Percentiles rank a stretch among this genome's conserved stretches.
Evolutionary conservation across 2,888 invertebrate genomes (phyloP).

Genomic region (Tortrix viridana): DNA sequence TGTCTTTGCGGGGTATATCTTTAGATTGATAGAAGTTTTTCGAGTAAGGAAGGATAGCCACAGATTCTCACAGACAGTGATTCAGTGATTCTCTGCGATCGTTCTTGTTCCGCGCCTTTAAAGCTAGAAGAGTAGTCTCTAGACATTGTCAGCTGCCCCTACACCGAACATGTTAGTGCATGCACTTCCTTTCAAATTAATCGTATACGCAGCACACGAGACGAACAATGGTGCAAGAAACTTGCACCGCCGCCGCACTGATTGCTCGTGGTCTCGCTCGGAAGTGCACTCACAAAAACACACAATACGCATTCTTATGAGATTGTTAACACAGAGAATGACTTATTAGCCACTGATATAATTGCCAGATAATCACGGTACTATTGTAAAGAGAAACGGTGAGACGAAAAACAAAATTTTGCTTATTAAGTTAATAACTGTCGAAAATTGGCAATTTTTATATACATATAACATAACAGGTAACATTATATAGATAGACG

Average conservation of each 20-base stretch:
- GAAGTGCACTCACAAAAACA: slow-evolving; percentile 56
- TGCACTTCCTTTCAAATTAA: slow-evolving; percentile 38
- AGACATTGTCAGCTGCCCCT: too few relatives aligned
- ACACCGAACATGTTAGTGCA: background rate
- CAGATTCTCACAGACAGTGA: too few relatives aligned
- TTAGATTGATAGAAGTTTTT: too few relatives aligned
- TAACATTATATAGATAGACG: slow-evolving; percentile 3
- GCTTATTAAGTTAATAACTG: too few relatives aligned
- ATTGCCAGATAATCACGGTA: slow-evolving; percentile 41
- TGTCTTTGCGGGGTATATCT: too few relatives aligned
- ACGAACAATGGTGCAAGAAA: slow-evolving; percentile 44
- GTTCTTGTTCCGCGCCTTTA: too few relatives aligned
- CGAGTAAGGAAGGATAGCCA: too few relatives aligned
- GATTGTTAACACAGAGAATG: slow-evolving; percentile 49
- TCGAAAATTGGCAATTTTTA: background rate
- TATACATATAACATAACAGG: background rate
- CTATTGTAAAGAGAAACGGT: slow-evolving; percentile 22
- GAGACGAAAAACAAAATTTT: slow-evolving; percentile 6
- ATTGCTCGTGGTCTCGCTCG: slow-evolving; percentile 48
- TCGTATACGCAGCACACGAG: slow-evolving; percentile 36
- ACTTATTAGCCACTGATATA: slow-evolving; percentile 44
- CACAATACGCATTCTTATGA: slow-evolving; percentile 64
- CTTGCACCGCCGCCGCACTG: slow-evolving; percentile 42
- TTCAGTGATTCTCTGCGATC: too few relatives aligned
- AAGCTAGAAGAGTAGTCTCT: too few relatives aligned